A percentile compares a stretch with the other conserved stretches of the same genome.
Evolutionary conservation across 2,113 vertebrate genomes (phyloP).

Genomic region (Limanda limanda): DNA sequence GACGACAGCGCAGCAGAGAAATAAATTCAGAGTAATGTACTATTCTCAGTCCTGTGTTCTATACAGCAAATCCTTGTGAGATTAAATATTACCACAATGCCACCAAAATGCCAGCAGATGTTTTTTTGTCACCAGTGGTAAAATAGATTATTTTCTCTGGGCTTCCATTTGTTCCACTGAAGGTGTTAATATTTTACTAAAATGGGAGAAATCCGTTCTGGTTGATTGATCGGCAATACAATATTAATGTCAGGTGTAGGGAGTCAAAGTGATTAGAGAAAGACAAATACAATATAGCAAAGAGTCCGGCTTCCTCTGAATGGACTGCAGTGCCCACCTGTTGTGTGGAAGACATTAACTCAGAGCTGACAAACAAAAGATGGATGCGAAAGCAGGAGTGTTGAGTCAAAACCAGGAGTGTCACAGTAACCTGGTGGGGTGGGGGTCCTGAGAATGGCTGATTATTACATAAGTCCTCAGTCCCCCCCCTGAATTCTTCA

Average conservation of each 20-base stretch:
- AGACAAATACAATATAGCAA: conserved; percentile 16
- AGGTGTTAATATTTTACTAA: conserved; percentile 48
- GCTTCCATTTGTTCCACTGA: conserved; percentile 44
- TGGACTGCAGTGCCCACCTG: neutral
- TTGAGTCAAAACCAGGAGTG: neutral
- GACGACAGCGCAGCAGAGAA: conserved; percentile 44
- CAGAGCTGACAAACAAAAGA: conserved; percentile 21
- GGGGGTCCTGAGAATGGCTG: neutral
- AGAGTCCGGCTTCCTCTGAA: neutral
- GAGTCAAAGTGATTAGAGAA: conserved; percentile 45
- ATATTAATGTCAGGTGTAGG: conserved; percentile 19
- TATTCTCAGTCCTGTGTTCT: conserved; percentile 37
- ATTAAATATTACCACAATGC: conserved; percentile 51
- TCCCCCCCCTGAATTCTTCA: too few relatives aligned
- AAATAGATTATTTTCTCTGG: conserved; percentile 29
- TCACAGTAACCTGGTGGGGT: neutral
- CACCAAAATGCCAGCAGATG: conserved; percentile 9
- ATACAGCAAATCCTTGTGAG: conserved; percentile 12
- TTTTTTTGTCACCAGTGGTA: neutral
- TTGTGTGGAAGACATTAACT: neutral
- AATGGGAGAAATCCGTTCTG: conserved; percentile 34
- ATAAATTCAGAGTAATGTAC: conserved; percentile 44
- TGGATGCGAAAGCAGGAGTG: neutral
- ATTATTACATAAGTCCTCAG: too few relatives aligned
- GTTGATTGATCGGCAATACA: conserved; percentile 23